These are phyloP conservation scores for Ciconia maguari DNA, from an alignment of 2,113 vertebrate genomes.

Conservation along the genomic window DNA sequence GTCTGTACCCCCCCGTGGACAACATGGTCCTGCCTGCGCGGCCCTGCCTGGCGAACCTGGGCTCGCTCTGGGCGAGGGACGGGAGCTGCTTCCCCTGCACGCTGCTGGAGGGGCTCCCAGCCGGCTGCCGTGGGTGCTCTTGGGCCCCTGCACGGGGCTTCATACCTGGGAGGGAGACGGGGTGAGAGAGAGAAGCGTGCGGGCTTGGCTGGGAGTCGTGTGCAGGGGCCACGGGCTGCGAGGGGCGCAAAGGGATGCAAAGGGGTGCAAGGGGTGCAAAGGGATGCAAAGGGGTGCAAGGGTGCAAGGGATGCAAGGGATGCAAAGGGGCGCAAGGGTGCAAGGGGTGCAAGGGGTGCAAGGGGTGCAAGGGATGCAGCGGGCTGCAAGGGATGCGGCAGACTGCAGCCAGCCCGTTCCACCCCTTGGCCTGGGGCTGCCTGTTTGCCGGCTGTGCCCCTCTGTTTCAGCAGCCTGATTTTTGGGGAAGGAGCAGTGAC, in stretches of 20 bases:
- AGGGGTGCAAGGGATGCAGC: background rate
- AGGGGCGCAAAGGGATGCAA: background rate
- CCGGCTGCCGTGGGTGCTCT: background rate
- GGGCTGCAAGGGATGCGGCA: background rate
- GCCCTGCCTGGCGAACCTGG: background rate
- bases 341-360: background rate
- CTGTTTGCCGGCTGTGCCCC: background rate
- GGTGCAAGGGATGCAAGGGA: background rate
- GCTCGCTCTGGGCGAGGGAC: rapidly evolving
- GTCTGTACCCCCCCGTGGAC: rapidly evolving
- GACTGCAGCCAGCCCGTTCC: background rate
- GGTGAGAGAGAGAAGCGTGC: background rate
- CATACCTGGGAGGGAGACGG: background rate
- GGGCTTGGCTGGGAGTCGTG: background rate
- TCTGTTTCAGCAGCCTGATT: background rate
- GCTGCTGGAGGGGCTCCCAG: background rate
- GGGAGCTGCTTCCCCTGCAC: background rate
- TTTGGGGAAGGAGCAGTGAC: background rate
- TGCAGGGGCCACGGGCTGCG: background rate
- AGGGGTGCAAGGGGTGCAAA: too few species aligned
- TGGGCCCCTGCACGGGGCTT: background rate
- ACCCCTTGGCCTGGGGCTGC: background rate
- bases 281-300: too few species aligned
- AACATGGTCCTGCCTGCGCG: rapidly evolving
- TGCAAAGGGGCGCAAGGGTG: too few species aligned